Conservation (phyloP, 2,797 vertebrate species). For the Anisognathus igniventris region DNA sequence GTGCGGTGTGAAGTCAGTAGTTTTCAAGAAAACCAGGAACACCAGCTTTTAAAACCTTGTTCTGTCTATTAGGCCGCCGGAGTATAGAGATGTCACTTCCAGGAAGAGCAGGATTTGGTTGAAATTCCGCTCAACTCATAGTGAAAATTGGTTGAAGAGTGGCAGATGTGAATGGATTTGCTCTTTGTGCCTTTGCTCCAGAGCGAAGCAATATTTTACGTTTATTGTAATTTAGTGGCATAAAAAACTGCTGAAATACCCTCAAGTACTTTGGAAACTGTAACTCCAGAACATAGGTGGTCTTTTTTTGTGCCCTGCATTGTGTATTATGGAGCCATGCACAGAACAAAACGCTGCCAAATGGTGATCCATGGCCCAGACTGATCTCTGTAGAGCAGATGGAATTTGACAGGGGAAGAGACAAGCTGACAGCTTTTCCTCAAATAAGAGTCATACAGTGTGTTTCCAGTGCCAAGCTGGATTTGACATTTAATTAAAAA, state of each 20-base stretch:
- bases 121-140: not conserved
- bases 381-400: slow-evolving; percentile 61
- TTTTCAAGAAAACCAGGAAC: not conserved
- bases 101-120: not conserved
- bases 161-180: not conserved
- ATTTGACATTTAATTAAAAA: slow-evolving; percentile 72
- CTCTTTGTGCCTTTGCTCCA: not conserved
- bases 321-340: not conserved
- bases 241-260: slow-evolving; percentile 14
- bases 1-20: not conserved
- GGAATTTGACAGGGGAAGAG: slow-evolving; percentile 62
- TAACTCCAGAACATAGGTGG: slow-evolving; percentile 36
- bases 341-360: slow-evolving; percentile 14
- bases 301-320: not conserved
- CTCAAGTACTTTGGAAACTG: slow-evolving; percentile 3
- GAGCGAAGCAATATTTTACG: not conserved
- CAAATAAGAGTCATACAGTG: slow-evolving; percentile 14
- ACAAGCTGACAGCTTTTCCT: slow-evolving; percentile 61
- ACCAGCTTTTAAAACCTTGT: not conserved
- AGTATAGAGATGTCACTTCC: not conserved
- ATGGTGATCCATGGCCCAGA: slow-evolving; percentile 26
- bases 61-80: not conserved
- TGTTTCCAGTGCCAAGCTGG: slow-evolving; percentile 48
- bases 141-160: not conserved
- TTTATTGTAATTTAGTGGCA: not conserved